A percentile compares a stretch with the other conserved stretches of the same genome.
These are phyloP conservation scores for Trichacis sp. DNA, from an alignment of 2,888 invertebrate species.

Conservation along the genomic window DNA sequence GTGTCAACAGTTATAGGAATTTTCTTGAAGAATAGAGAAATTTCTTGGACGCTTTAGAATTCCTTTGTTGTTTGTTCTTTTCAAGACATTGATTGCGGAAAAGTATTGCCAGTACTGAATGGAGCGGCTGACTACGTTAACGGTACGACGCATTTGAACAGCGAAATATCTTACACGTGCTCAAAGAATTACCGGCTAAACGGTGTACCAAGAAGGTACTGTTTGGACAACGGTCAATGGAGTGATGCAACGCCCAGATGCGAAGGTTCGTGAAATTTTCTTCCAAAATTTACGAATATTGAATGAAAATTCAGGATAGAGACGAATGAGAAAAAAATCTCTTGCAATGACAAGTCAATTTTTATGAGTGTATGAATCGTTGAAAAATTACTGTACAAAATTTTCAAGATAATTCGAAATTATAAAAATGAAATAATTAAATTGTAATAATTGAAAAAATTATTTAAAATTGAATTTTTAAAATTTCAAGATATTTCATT, in stretches of 20 bases:
- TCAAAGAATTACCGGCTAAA: constrained; percentile 82
- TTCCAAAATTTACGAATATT: not conserved
- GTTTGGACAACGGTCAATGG: constrained; percentile 84
- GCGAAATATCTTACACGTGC: constrained; percentile 84
- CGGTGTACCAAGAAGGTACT: constrained; percentile 80
- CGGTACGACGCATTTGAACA: constrained; percentile 84
- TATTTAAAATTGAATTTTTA: too few relatives aligned
- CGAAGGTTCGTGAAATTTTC: constrained; percentile 74
- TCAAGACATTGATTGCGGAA: constrained; percentile 89
- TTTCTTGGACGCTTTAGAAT: too few relatives aligned
- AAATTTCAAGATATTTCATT: too few relatives aligned
- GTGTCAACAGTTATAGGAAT: too few relatives aligned
- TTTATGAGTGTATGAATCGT: too few relatives aligned
- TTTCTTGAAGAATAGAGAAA: too few relatives aligned
- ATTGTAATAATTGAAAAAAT: too few relatives aligned
- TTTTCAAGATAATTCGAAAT: too few relatives aligned
- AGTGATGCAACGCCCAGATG: constrained; percentile 87
- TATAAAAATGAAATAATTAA: too few relatives aligned
- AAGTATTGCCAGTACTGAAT: constrained; percentile 82
- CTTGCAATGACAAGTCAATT: too few relatives aligned
- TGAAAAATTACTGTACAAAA: too few relatives aligned
- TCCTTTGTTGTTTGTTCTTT: too few relatives aligned
- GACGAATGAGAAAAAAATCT: not conserved
- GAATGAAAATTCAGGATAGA: not conserved
- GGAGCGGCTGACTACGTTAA: constrained; percentile 83